Base-by-base conservation (phyloP, 2,888 invertebrate species). In the Eubasilissa splendida region DNA sequence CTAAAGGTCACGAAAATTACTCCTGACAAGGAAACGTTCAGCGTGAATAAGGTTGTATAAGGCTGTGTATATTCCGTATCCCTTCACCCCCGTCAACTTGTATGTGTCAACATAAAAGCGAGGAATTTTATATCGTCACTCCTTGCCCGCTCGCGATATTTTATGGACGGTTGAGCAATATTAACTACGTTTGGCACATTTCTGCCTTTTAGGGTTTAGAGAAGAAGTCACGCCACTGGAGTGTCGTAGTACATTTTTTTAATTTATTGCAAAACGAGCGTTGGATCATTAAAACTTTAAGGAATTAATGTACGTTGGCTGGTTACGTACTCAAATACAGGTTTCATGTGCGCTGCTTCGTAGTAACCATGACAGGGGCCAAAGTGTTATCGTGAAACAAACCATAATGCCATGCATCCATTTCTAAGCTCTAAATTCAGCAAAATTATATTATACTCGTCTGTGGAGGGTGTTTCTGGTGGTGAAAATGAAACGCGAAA, bases 141-240 rank as follows among this genome's bases (percentile, higher is more conserved):
- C 42, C 33, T 66, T 66, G 42, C 66, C 9, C 66, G 12, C 50
- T 42, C 42, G 42, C 42, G 42, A 42, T 66, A 50, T 12, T 66
- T 66, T 66, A 66, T 66, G 50, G 52, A 66, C 66, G 42, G 66
- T 66, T 66, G 42, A 58, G 42, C 50, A 66, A 66, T 66, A 42
- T 66, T 66, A 66, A 66, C 66, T 12, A 42, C 66, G 33, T 42
- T 33, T 66, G 66, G 50, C 66, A 66, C 66, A 66, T 66, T 66
- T 66, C n/a, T 8, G 7, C 66, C 50, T 66, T 63, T 63, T 22
- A 22, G 42, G 22, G 14, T 31, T 63, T 31, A 8, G 33, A 22
- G 63, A 22, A 31, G 22, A 10, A 42, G 10, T 63, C 63, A 63
- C 63, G 33, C 63, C 1, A 8, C 1, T 22, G 22, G 33, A 9